Evolutionary conservation across 2,113 vertebrate genomes (phyloP).

Genomic region (Nesospiza acunhae): DNA sequence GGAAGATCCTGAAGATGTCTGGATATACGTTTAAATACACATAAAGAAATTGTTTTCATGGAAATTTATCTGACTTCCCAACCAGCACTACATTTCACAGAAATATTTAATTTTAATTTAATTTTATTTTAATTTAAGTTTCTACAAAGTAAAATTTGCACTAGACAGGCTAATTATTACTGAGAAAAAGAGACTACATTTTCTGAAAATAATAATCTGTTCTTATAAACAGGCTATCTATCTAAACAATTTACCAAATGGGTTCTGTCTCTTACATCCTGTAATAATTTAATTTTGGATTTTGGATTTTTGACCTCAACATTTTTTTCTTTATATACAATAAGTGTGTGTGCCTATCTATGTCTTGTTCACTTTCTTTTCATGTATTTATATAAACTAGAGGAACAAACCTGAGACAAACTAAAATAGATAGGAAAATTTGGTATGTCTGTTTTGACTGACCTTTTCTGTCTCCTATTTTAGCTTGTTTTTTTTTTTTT

Average conservation of each 20-base stretch:
- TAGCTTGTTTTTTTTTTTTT: not conserved
- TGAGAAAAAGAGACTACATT: not conserved
- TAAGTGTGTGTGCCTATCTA: not conserved
- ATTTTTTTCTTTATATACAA: not conserved
- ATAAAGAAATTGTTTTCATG: not conserved
- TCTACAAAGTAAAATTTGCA: not conserved
- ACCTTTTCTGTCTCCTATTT: not conserved
- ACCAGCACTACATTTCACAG: not conserved
- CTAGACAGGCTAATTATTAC: not conserved
- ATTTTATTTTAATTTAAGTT: too few relatives aligned
- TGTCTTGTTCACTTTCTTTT: not conserved
- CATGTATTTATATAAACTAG: not conserved
- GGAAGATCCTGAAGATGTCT: not conserved
- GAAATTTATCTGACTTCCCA: not conserved
- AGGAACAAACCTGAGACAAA: not conserved
- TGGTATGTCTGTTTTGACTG: not conserved
- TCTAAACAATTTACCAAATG: not conserved
- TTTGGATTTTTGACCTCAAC: not conserved
- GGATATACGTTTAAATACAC: not conserved
- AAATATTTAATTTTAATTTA: too few relatives aligned
- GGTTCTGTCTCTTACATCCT: not conserved
- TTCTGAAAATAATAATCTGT: not conserved
- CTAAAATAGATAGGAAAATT: not conserved
- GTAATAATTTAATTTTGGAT: not conserved
- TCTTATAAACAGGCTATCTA: not conserved